Base-by-base conservation (phyloP, 2,113 vertebrate species). In the Passer montanus region DNA sequence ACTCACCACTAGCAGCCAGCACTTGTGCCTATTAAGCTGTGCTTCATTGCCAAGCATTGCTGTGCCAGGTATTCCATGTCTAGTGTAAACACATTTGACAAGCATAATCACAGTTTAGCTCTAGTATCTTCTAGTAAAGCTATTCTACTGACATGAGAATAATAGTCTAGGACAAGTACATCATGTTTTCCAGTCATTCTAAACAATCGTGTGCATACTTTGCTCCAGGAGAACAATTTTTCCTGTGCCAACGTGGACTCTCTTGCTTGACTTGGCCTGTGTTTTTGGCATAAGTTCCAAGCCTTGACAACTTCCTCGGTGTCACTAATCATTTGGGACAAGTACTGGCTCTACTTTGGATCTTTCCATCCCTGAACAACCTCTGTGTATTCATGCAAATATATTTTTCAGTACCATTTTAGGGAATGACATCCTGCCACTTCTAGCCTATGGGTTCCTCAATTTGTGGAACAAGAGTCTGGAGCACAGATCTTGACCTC, bases 81-180 rank as follows among this genome's bases (percentile, higher is more conserved):
- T 93, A 47, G 22, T 78, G 76, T 89, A 94, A 97, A 95, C 89
- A 94, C 30, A 89, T 90, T 92, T 97, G 96, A 96, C 94, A 95
- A 84, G 86, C 80, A 90, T 92, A 95, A 96, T 95, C 96, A 94
- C 80, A 87, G 89, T 96, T 96, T 92, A 92, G 60, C 60, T 92
- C 44, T 15, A 84, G 76, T 94, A 87, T 93, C 91, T 95, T 94
- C 86, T 72, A 44, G 73, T 81, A 89, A 94, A 93, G 80, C 91
- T 92, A 75, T 89, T 69, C 95, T 87, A 75, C 60, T 94, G 94
- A 94, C 87, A 92, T 56, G 91, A 94, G 76, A 94, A 95, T 96
- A 96, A 96, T 92, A 87, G 91, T 75, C 86, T 91, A 84, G 95
- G 95, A 95, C 95, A 97, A 95, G 94, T 72, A 92, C 94, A 91